Evolutionary conservation across 2,797 vertebrate species (phyloP), one percentile per base, ranked within the genome.

Genomic region (Artibeus lituratus): DNA sequence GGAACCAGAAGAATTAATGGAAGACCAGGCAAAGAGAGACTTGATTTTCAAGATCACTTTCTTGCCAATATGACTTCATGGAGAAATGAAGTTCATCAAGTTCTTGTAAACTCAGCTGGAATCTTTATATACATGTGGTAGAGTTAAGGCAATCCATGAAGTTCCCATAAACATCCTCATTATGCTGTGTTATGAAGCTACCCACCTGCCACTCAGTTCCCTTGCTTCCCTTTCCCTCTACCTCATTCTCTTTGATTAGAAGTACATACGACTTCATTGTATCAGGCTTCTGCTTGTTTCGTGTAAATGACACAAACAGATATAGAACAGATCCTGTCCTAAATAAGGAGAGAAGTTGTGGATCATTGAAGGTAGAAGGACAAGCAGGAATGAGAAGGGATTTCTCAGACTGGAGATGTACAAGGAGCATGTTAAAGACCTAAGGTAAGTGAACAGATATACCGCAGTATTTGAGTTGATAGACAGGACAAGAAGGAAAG

Each of bases 41-140:
- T 96, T 96, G 70, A 87, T 73, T 62, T 80, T 92, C 57, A 96
- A 90, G 84, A 65, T 19, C 14, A 47, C 47, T 78, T 94, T 80
- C 72, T 94, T 94, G 16, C 47, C 82, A 78, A 69, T 76, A 42
- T 57, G 86, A 87, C 53, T 87, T 84, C 42, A 88, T 49, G 42
- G 74, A 87, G 51, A 87, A 73, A 72, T 72, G 35, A 91, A 80
- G 57, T 59, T 95, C 72, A 94, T 65, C 7, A 39, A 67, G 80
- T 73, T 81, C 73, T n/a, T 73, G 37, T 94, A 74, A 93, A 93
- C 53, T 84, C 86, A 87, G 85, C 90, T 92, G 85, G 70, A 35
- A 59, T 42, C 9, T 72, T 88, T 88, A 42, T 82, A 74, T 51
- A 62, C 39, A 51, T 55, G 74, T 59, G 62, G 49, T 24, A n/a